These are phyloP conservation scores for Mormyrus lacerda DNA, from an alignment of 2,113 vertebrate genomes.

Conservation along the genomic window DNA sequence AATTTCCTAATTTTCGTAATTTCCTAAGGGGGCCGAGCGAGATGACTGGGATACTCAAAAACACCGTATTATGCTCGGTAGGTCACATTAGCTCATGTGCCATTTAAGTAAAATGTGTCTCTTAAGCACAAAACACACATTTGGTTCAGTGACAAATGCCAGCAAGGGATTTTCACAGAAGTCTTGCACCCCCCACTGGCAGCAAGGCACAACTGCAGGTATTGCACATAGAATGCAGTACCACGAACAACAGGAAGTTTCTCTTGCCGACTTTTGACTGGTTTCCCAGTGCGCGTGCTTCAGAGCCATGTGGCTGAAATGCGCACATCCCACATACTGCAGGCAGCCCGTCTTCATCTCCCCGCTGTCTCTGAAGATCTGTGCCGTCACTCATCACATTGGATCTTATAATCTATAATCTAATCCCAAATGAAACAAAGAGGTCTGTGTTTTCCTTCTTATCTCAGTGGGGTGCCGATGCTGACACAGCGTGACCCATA, in stretches of 20 bases:
- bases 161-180: not conserved
- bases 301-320: not conserved
- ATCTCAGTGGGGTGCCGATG: not conserved
- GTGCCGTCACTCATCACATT: not conserved
- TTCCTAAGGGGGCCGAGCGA: not conserved
- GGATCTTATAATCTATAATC: not conserved
- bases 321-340: not conserved
- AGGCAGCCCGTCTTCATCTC: not conserved
- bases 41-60: not conserved
- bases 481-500: not conserved
- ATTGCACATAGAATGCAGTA: not conserved
- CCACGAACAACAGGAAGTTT: not conserved
- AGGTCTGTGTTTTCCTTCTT: not conserved
- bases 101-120: not conserved
- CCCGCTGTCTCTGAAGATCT: not conserved
- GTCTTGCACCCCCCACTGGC: not conserved
- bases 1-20: not conserved
- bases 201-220: not conserved
- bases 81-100: not conserved
- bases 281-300: not conserved
- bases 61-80: not conserved
- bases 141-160: not conserved
- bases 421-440: not conserved
- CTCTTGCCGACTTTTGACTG: not conserved
- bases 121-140: not conserved